A percentile compares a stretch with the other conserved stretches of the same genome.
Conservation (phyloP, 2,797 vertebrate species). For the Catostomus latipinnis region DNA sequence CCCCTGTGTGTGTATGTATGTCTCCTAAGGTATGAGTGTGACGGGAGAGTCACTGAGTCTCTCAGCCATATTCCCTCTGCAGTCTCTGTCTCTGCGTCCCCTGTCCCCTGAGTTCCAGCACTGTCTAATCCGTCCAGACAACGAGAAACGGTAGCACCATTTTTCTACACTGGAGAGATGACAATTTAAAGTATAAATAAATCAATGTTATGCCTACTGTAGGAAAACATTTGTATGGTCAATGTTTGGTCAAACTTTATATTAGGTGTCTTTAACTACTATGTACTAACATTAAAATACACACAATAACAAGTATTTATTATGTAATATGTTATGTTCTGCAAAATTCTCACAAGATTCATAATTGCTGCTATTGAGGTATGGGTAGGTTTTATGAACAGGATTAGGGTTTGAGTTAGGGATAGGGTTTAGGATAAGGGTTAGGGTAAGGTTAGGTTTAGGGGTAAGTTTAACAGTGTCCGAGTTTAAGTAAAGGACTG, state of each 20-base stretch:
- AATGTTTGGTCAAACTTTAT: neutral
- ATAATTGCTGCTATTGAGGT: too few relatives aligned
- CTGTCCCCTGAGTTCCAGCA: conserved; percentile 14
- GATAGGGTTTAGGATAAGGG: too few relatives aligned
- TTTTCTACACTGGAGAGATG: neutral
- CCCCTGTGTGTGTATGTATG: conserved; percentile 28
- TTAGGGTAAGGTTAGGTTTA: too few relatives aligned
- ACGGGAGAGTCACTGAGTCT: neutral
- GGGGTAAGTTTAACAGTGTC: too few relatives aligned
- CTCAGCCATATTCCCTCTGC: conserved; percentile 22
- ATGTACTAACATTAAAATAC: too few relatives aligned
- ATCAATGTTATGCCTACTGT: neutral
- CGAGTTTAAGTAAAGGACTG: conserved; percentile 25
- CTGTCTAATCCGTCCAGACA: conserved; percentile 1
- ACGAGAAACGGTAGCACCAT: neutral
- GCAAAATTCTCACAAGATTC: too few relatives aligned
- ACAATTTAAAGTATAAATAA: neutral
- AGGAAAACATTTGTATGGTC: too few relatives aligned
- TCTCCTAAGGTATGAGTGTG: conserved; percentile 39
- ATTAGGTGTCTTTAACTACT: too few relatives aligned
- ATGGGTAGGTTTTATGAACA: too few relatives aligned
- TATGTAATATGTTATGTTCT: too few relatives aligned
- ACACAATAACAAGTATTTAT: too few relatives aligned
- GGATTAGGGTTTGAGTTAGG: too few relatives aligned
- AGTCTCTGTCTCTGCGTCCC: neutral